Conservation (phyloP, 1,140 invertebrate species). For the Ridgeia piscesae region DNA sequence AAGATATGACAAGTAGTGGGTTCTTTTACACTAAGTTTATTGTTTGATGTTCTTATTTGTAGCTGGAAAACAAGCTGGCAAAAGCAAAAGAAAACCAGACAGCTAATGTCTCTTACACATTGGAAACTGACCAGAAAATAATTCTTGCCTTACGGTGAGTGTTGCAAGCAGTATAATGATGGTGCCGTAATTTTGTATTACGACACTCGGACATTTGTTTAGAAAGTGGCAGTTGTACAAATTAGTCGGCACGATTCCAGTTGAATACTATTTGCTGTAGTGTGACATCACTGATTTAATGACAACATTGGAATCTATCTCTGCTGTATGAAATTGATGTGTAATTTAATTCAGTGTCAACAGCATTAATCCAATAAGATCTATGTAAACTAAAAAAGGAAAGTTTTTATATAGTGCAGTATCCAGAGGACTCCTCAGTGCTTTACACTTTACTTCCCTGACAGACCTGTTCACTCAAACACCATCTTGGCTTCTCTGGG, state of each 20-base stretch:
- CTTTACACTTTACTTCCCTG: no score
- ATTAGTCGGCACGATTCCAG: not conserved
- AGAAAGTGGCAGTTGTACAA: not conserved
- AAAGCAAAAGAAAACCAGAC: not conserved
- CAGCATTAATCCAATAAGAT: not conserved
- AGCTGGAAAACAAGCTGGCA: conserved; percentile 18
- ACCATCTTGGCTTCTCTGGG: no score
- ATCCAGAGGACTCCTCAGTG: no score
- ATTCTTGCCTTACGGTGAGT: conserved; percentile 27
- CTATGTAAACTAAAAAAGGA: not conserved
- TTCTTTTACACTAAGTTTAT: no score
- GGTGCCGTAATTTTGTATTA: not conserved
- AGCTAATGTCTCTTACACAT: not conserved
- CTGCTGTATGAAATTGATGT: not conserved
- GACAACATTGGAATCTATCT: not conserved
- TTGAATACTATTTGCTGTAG: not conserved
- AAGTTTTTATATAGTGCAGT: no score
- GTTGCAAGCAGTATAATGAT: not conserved
- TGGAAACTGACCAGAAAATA: conserved; percentile 30
- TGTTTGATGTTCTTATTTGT: not conserved
- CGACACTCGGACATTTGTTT: not conserved
- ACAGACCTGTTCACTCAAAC: no score
- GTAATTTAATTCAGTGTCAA: not conserved
- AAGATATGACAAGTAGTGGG: no score
- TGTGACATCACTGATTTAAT: not conserved